Evolutionary conservation across 37 sponge, comb jelly and placozoan genomes (phyloP).

Genomic region (Petrosia ficiformis): DNA sequence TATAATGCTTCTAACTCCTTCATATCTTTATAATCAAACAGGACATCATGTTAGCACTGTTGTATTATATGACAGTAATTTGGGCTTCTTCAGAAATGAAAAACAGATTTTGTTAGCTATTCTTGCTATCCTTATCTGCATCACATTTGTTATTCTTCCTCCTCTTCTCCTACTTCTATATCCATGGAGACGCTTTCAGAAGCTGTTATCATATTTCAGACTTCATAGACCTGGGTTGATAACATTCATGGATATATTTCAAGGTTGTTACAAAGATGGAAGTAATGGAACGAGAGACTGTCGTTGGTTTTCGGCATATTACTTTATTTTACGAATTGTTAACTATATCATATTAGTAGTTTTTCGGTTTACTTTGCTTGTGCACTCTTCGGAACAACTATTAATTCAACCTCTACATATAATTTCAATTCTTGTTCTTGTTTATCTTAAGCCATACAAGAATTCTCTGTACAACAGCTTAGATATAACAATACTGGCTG

Average conservation of each 20-base stretch:
- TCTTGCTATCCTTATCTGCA: neutral
- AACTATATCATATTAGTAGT: neutral
- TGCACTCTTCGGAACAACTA: neutral
- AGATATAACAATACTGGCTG: neutral
- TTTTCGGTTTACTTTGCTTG: neutral
- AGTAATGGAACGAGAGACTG: neutral
- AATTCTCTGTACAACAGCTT: neutral
- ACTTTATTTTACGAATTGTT: neutral
- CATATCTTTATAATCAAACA: neutral
- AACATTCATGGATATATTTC: neutral
- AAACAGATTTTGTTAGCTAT: neutral
- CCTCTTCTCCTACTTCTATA: conserved; percentile 14
- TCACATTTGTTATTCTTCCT: conserved; percentile 8
- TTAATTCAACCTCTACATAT: neutral
- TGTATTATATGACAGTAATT: neutral
- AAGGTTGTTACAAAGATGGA: conserved; percentile 7
- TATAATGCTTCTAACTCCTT: neutral
- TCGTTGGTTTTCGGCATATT: neutral
- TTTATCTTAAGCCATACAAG: neutral
- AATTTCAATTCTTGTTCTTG: neutral
- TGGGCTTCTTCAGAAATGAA: neutral
- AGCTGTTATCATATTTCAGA: neutral
- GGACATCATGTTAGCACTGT: neutral
- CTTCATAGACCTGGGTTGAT: conserved; percentile 3
- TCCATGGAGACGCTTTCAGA: conserved; percentile 7